A percentile compares a stretch with the other conserved stretches of the same genome.
Evolutionary conservation across 2,797 vertebrate species (phyloP).

Genomic region (Gila robusta): DNA sequence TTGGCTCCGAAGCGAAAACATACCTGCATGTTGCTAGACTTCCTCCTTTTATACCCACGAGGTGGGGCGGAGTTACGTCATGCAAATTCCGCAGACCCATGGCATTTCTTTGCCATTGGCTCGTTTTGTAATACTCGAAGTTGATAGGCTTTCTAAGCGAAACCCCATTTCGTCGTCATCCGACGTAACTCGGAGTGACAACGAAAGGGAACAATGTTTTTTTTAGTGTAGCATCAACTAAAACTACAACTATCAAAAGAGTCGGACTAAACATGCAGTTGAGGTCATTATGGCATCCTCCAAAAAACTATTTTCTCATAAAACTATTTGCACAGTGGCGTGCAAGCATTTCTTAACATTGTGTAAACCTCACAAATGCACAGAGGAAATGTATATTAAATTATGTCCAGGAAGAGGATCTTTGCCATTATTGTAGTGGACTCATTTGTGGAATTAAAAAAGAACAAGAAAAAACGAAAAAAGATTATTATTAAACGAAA

Average conservation of each 20-base stretch:
- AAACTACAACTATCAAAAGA: neutral
- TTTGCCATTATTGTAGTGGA: neutral
- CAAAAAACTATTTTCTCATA: neutral
- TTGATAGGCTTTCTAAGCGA: too few relatives aligned
- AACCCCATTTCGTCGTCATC: too few relatives aligned
- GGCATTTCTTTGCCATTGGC: too few relatives aligned
- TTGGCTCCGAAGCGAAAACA: too few relatives aligned
- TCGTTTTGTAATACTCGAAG: too few relatives aligned
- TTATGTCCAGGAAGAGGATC: neutral
- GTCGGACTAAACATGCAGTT: neutral
- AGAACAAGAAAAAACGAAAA: neutral
- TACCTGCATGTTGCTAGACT: too few relatives aligned
- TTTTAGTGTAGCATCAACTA: neutral
- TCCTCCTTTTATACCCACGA: too few relatives aligned
- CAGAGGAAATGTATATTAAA: neutral
- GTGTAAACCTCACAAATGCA: neutral
- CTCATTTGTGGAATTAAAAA: neutral
- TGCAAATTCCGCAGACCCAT: too few relatives aligned
- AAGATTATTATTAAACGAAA: too few relatives aligned
- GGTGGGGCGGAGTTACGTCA: too few relatives aligned
- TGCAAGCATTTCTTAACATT: conserved; percentile 2
- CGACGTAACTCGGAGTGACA: too few relatives aligned
- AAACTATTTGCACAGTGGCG: neutral
- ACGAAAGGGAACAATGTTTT: neutral
- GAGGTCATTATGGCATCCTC: neutral